Percentiles rank a stretch among this genome's conserved stretches.
These are phyloP conservation scores for Agapostemon virescens DNA, from an alignment of 2,888 invertebrate genomes.

Conservation along the genomic window DNA sequence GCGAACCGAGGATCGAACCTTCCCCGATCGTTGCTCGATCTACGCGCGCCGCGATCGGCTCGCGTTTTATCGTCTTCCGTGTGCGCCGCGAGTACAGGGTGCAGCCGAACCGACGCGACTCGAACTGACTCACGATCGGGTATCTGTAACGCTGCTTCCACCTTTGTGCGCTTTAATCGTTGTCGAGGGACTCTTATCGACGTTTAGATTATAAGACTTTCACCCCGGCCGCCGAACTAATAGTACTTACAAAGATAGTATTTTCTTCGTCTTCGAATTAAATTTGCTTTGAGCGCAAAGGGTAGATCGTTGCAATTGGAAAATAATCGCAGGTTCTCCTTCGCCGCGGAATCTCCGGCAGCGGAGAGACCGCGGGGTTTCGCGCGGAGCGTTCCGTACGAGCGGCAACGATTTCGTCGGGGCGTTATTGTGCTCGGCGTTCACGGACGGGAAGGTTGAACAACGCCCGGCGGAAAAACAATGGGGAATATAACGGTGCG, in stretches of 20 bases:
- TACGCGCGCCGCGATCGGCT: not conserved
- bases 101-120: not conserved
- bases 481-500: conserved; percentile 41
- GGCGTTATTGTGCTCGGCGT: conserved; percentile 12
- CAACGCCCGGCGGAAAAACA: conserved; percentile 49
- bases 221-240: too few species aligned
- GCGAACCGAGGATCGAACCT: not conserved
- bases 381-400: not conserved
- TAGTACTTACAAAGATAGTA: too few species aligned
- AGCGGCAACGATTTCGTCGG: not conserved
- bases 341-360: not conserved
- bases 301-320: too few species aligned
- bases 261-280: too few species aligned
- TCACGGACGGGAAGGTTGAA: conserved; percentile 41
- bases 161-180: too few species aligned
- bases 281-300: too few species aligned
- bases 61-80: conserved; percentile 1
- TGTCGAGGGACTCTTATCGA: too few species aligned
- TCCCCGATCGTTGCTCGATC: not conserved
- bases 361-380: not conserved
- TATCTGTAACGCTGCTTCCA: too few species aligned
- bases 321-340: not conserved
- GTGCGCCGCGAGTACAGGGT: not conserved
- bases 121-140: too few species aligned
- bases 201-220: too few species aligned